phyloP scores from a whole-genome alignment of 2,113 vertebrate genomes.

The Pimephales promelas region DNA sequence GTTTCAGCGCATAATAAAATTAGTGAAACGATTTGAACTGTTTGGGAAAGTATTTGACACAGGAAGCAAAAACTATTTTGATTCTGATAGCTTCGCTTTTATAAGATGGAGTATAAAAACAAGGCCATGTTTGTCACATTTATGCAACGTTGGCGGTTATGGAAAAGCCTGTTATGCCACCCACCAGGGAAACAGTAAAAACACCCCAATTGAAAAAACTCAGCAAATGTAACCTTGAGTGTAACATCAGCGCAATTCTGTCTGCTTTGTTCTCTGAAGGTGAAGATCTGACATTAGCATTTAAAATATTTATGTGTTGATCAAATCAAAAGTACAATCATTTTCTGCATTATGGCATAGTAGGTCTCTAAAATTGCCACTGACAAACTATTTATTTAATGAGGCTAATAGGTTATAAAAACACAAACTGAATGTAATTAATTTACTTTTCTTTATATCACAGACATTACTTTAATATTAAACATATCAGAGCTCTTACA shows the following conservation, averaged over 20 bases:
- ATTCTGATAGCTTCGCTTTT: not conserved
- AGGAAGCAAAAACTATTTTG: not conserved
- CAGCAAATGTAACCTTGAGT: conserved; percentile 18
- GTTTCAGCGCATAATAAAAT: not conserved
- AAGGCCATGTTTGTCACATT: not conserved
- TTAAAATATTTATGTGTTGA: not conserved
- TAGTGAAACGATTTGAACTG: not conserved
- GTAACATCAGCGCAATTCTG: not conserved
- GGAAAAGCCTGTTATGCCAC: conserved; percentile 10
- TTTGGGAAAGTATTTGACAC: not conserved
- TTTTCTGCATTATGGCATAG: not conserved
- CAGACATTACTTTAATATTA: not conserved
- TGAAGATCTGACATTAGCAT: not conserved
- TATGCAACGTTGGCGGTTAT: not conserved
- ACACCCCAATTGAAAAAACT: not conserved
- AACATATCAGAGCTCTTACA: not conserved
- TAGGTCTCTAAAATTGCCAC: not conserved
- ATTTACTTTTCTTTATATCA: not conserved
- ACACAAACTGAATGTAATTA: not conserved
- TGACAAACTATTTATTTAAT: not conserved
- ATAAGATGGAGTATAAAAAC: not conserved
- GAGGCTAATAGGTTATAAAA: not conserved
- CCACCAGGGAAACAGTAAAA: conserved; percentile 7
- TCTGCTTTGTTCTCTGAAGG: conserved; percentile 19
- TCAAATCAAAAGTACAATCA: not conserved